These are phyloP conservation scores for Acanthisitta chloris DNA, from an alignment of 2,113 vertebrate species.

Conservation along the genomic window DNA sequence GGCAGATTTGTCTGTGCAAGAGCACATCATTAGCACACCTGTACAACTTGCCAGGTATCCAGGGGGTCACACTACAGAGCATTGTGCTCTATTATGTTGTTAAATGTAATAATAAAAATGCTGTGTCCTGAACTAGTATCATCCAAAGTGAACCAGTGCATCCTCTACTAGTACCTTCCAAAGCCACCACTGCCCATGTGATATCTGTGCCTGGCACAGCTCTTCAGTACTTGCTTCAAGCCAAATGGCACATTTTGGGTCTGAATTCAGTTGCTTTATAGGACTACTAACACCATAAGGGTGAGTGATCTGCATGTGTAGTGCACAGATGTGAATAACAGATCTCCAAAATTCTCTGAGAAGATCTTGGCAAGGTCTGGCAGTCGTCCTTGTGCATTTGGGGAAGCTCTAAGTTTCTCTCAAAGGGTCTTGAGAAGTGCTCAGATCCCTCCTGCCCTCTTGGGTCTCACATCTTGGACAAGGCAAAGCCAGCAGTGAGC, in stretches of 20 bases:
- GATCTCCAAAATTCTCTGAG: neutral
- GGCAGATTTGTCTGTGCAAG: neutral
- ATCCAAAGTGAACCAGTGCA: neutral
- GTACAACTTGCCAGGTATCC: rapidly evolving
- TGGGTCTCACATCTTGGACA: neutral
- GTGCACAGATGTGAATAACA: neutral
- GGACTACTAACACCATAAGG: neutral
- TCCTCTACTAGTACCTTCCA: neutral
- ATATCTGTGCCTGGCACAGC: rapidly evolving
- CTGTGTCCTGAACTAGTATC: neutral
- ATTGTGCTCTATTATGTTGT: rapidly evolving
- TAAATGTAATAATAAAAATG: neutral
- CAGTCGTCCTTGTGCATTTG: neutral
- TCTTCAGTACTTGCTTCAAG: neutral
- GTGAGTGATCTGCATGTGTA: neutral
- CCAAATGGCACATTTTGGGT: neutral
- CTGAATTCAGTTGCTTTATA: neutral
- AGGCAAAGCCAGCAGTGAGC: neutral
- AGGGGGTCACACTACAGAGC: neutral
- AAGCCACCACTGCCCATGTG: neutral
- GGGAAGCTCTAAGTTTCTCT: neutral
- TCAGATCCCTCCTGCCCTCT: neutral
- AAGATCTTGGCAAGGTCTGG: neutral
- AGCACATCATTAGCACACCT: neutral
- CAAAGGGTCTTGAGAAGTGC: neutral